Evolutionary conservation across 2,797 vertebrate genomes (phyloP).

Genomic region (Micromesistius poutassou): DNA sequence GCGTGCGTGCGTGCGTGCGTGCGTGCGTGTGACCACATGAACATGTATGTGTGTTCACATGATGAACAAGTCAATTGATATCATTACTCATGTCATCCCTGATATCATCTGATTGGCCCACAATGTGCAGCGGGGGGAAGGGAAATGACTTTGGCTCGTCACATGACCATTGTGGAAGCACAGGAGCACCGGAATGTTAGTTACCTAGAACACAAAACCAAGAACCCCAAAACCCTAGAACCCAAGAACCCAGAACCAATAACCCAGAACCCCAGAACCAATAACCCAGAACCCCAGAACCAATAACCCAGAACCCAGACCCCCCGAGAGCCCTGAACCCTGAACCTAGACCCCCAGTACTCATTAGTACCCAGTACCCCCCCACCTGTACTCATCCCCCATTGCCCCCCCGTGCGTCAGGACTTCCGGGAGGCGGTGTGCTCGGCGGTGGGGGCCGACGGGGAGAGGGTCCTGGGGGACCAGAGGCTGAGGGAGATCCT

Average conservation of each 20-base stretch:
- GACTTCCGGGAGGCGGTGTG: slow-evolving; percentile 79
- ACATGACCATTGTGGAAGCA: too few species aligned
- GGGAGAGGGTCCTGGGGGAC: slow-evolving; percentile 72
- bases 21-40: neutral
- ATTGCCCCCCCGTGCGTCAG: slow-evolving; percentile 55
- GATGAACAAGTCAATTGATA: slow-evolving; percentile 24
- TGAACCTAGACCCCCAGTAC: too few species aligned
- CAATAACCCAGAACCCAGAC: too few species aligned
- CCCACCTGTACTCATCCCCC: neutral
- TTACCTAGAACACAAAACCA: too few species aligned
- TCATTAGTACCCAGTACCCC: too few species aligned
- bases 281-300: too few species aligned
- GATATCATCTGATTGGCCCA: slow-evolving; percentile 17
- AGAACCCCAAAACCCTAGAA: too few species aligned
- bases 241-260: too few species aligned
- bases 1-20: neutral
- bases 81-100: slow-evolving; percentile 6
- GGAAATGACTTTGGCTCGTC: neutral
- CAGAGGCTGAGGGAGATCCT: slow-evolving; percentile 82
- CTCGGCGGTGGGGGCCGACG: slow-evolving; percentile 68
- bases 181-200: too few species aligned
- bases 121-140: neutral
- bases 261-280: too few species aligned
- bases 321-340: too few species aligned
- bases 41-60: slow-evolving; percentile 2